Evolutionary conservation across 2,888 invertebrate genomes (phyloP).

Genomic region (Cyrtodaria siliqua): DNA sequence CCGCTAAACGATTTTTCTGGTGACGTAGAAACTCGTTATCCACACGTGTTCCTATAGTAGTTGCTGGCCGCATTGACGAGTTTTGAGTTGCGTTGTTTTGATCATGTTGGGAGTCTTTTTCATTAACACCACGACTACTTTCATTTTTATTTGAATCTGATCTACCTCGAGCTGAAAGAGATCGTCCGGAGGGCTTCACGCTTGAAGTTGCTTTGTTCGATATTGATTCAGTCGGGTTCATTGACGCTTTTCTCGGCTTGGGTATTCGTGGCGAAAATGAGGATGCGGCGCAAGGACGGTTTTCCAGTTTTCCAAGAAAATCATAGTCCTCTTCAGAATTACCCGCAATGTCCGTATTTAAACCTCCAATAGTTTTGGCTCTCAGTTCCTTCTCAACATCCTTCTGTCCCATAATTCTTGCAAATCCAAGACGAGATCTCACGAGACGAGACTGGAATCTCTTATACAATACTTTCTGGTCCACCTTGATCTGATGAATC

Average conservation of each 20-base stretch:
- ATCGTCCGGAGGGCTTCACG: neutral
- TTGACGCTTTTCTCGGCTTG: neutral
- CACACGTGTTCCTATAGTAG: constrained; percentile 48
- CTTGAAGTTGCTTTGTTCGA: neutral
- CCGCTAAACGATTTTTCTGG: neutral
- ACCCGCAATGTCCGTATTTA: constrained; percentile 70
- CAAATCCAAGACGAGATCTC: constrained; percentile 71
- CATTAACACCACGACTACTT: neutral
- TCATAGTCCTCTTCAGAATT: constrained; percentile 68
- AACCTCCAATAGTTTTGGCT: constrained; percentile 64
- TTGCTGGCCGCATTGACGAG: constrained; percentile 36
- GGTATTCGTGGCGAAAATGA: constrained; percentile 33
- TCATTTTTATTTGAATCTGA: neutral
- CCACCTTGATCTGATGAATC: constrained; percentile 72
- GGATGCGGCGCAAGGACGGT: constrained; percentile 57
- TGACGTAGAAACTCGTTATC: constrained; percentile 16
- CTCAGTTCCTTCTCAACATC: constrained; percentile 67
- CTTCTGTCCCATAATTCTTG: constrained; percentile 71
- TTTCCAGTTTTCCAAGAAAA: constrained; percentile 70
- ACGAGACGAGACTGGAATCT: constrained; percentile 72
- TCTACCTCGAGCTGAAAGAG: neutral
- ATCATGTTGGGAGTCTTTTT: neutral
- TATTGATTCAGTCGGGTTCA: neutral
- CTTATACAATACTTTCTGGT: constrained; percentile 75
- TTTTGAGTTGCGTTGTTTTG: too few species aligned